These are phyloP conservation scores for Lichenostomus cassidix DNA, from an alignment of 2,113 vertebrate species.

Conservation along the genomic window DNA sequence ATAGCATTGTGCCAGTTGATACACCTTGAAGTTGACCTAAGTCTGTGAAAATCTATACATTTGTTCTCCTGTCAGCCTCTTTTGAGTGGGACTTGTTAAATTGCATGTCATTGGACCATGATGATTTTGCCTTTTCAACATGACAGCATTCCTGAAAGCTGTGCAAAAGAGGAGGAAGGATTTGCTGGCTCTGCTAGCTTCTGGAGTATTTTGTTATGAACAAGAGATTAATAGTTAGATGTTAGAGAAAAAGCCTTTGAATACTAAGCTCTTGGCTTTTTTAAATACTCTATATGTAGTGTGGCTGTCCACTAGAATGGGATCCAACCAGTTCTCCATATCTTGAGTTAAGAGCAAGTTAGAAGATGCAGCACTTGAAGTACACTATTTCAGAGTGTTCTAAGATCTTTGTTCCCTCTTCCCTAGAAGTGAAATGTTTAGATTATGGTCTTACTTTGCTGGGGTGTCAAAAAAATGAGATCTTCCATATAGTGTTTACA, in stretches of 20 bases:
- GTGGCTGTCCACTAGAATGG: accelerated
- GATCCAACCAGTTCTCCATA: neutral
- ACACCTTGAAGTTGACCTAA: neutral
- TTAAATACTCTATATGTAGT: accelerated
- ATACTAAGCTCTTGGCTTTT: neutral
- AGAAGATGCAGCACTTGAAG: neutral
- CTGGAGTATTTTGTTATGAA: neutral
- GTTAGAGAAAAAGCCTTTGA: neutral
- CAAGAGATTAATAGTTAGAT: neutral
- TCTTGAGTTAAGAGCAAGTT: neutral
- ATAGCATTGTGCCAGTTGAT: neutral
- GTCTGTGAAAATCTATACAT: neutral
- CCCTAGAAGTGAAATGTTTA: neutral
- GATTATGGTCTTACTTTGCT: neutral
- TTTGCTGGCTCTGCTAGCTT: neutral
- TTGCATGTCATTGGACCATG: neutral
- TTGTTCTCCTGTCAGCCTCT: neutral
- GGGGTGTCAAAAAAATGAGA: neutral
- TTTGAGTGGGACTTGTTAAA: slow-evolving; percentile 1
- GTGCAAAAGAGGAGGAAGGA: neutral
- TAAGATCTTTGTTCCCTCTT: neutral
- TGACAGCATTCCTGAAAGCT: neutral
- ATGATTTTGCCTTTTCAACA: slow-evolving; percentile 15
- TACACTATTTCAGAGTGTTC: neutral
- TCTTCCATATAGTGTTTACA: neutral